Conservation (phyloP, 2,888 invertebrate species). For the Dryococelus australis region DNA sequence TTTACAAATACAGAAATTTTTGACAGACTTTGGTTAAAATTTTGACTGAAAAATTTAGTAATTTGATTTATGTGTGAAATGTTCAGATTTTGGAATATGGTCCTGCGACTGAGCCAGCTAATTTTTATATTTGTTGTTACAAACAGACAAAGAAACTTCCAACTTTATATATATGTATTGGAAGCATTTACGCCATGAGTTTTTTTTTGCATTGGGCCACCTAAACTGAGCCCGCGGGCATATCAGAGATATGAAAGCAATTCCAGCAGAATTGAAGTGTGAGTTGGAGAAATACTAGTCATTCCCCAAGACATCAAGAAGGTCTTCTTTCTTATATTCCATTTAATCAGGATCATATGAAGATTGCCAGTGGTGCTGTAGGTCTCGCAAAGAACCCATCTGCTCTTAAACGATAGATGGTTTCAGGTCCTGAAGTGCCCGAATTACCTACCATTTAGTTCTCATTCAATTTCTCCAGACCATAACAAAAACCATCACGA, state of each 20-base stretch:
- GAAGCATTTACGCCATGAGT: neutral
- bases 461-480: neutral
- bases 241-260: conserved; percentile 17
- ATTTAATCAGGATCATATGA: neutral
- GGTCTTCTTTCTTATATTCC: neutral
- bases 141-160: no score
- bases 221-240: neutral
- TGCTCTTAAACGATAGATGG: neutral
- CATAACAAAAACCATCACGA: neutral
- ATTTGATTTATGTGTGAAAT: no score
- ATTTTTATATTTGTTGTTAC: no score
- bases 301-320: neutral
- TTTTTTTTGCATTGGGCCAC: conserved; percentile 16
- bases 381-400: neutral
- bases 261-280: neutral
- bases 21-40: no score
- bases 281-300: neutral
- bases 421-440: conserved; percentile 21
- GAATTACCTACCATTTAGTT: neutral
- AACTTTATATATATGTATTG: no score
- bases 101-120: no score
- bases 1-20: no score
- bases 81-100: no score
- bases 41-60: no score
- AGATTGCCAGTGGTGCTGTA: neutral